Evolutionary conservation across 2,888 invertebrate genomes (phyloP), one percentile per base, ranked within the genome.

Genomic region (Tetrapedia diversipes): DNA sequence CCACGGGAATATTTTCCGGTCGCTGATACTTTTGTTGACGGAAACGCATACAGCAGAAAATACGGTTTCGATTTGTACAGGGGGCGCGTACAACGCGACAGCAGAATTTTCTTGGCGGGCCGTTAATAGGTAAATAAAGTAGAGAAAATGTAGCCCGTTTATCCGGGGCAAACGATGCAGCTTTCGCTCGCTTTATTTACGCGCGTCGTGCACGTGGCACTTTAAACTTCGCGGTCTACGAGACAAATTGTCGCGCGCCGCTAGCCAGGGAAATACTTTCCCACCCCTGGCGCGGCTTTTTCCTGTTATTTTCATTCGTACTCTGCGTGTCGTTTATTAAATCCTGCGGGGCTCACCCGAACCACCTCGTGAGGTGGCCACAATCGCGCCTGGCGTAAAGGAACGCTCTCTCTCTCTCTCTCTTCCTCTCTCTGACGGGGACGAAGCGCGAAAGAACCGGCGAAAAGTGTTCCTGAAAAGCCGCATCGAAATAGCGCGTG

Each of bases 201-300:
- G 53, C 45, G 73, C 69, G 41, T 61, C 69, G 61, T 61, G 69
- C 73, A 43, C 64, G 53, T 54, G 64, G 64, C 64, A 71, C 71
- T 71, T 65, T 54, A 75, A 71, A 65, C 45, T 64, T 60, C 54
- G 65, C 54, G 65, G 64, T 74, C 63, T 57, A 51, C 70, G 59
- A 70, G 71, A 71, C 74, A 75, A 75, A 75, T 71, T 65, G 64
- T 59, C 59, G 59, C 53, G 61, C 24, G 14, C 63, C 27, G n/a
- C 51, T 39, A 51, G 16, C n/a, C 51, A 24, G 14, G 41, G 11
- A 45, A 54, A 71, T 57, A 39, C 63, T 57, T 63, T 37, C 22
- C 27, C 29, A 16, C 4, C 22, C 14, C 22, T 7, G 1, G 19
- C n/a, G 27, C 34, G 10, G 51, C 29, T 49, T 67, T 67, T 34